Evolutionary conservation across 2,888 invertebrate species (phyloP), one percentile per base, ranked within the genome.

Genomic region (Bellardia pandia): DNA sequence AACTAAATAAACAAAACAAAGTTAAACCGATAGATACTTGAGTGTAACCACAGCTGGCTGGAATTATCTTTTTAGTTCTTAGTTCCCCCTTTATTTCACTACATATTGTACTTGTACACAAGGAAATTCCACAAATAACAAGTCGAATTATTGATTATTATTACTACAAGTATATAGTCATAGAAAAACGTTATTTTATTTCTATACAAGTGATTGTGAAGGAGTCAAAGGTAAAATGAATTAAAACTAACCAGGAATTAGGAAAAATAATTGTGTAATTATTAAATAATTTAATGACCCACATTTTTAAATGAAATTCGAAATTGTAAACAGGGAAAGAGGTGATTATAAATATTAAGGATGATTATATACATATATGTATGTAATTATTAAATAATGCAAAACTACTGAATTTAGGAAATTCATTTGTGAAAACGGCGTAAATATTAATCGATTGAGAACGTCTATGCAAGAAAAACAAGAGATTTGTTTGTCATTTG

Each of bases 11-110:
- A 78, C 64, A 85, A 76, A 80, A 77, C 62, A 72, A 85, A 81
- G 69, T 87, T 87, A 87, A 87, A 81, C 30, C 86, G 81, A 85
- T 82, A 74, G 83, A 83, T 84, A 75, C 86, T 87, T 85, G 86
- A 87, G 80, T 75, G 68, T 81, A 81, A 87, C 87, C 85, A 78
- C 87, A 87, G 87, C 68, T 85, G 87, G 58, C 64, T 75, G 42
- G 71, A 85, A 74, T 81, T 85, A 79, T 71, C 14, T 68, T 68
- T n/a, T 51, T 51, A 51, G 30, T 60, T 60, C 30, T 53, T 8
- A 51, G 23, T 75, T 69, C n/a, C 33, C 30, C 11, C 33, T 37
- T 71, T 60, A 48, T 51, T 42, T 11, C 33, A n/a, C 42, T 37
- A 37, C 37, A 37, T 37, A 37, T 37, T 37, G 37, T 37, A 69